A percentile compares a stretch with the other conserved stretches of the same genome.
These are phyloP conservation scores for Drosophila diplacantha DNA, from an alignment of 2,888 invertebrate species.

Conservation along the genomic window DNA sequence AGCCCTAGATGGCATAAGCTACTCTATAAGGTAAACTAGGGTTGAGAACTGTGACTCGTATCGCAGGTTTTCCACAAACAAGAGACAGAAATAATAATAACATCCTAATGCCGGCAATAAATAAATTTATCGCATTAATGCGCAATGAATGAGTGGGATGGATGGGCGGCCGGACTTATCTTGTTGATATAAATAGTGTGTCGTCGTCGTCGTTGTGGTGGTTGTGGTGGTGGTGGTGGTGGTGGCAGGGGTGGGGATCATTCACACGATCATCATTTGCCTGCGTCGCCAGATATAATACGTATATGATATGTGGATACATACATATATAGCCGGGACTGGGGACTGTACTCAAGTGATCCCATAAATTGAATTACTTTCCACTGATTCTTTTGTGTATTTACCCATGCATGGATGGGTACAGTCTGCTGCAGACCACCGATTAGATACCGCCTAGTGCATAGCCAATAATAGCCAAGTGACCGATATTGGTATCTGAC, in stretches of 20 bases:
- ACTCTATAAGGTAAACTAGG: not conserved
- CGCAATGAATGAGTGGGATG: conserved; percentile 44
- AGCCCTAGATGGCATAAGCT: not conserved
- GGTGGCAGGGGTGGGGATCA: conserved; percentile 13
- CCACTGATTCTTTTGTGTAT: conserved; percentile 16
- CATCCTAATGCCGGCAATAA: conserved; percentile 55
- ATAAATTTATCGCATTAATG: conserved; percentile 60
- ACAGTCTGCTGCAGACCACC: not conserved
- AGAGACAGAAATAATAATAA: conserved; percentile 36
- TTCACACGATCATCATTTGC: conserved; percentile 36
- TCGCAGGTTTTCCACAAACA: not conserved
- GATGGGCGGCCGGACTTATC: conserved; percentile 24
- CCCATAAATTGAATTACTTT: conserved; percentile 35
- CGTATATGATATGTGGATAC: not conserved
- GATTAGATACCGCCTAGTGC: conserved; percentile 27
- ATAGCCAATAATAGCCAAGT: conserved; percentile 24
- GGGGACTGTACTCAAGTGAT: conserved; percentile 22
- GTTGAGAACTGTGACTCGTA: not conserved
- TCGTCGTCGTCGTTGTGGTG: not conserved
- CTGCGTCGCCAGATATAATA: not conserved
- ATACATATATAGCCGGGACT: not conserved
- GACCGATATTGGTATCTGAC: conserved; percentile 35
- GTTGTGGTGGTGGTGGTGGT: not conserved
- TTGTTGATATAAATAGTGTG: conserved; percentile 30
- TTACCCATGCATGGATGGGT: not conserved